Evolutionary conservation across 2,113 vertebrate species (phyloP).

Genomic region (Sarotherodon lohbergeri): DNA sequence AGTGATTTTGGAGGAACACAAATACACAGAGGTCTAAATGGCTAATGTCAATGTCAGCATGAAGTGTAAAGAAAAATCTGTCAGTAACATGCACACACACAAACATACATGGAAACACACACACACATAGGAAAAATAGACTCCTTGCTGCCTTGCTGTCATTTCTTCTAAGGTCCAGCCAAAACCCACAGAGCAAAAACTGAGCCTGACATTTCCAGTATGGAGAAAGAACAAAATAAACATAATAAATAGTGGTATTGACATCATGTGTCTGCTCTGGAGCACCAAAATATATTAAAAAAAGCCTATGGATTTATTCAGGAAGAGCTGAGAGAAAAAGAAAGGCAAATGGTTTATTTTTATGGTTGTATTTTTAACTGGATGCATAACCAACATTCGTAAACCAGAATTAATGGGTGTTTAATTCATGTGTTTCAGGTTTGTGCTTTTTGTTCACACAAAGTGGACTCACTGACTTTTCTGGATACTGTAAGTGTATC

Average conservation of each 20-base stretch:
- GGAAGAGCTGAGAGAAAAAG: conserved; percentile 12
- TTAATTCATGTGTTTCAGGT: background rate
- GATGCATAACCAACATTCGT: background rate
- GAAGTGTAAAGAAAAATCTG: conserved; percentile 60
- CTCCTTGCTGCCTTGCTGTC: conserved; percentile 40
- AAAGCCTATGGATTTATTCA: background rate
- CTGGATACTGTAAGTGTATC: background rate
- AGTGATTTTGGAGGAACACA: conserved; percentile 50
- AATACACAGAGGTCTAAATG: conserved; percentile 57
- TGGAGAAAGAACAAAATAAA: conserved; percentile 59
- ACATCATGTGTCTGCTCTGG: conserved; percentile 59
- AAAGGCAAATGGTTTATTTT: conserved; percentile 15
- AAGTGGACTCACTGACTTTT: background rate
- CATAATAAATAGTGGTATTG: conserved; percentile 61
- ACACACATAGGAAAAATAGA: conserved; percentile 51
- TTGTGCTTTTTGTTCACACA: conserved; percentile 7
- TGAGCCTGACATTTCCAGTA: conserved; percentile 47
- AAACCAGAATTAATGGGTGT: background rate
- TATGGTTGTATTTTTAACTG: background rate
- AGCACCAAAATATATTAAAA: background rate
- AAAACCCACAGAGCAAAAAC: conserved; percentile 57
- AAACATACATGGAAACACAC: conserved; percentile 23
- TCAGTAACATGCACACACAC: conserved; percentile 19
- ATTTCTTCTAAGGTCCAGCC: conserved; percentile 50
- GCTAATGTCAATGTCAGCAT: conserved; percentile 56